phyloP scores from a whole-genome alignment of 1,140 invertebrate species.

The Pollicipes pollicipes region DNA sequence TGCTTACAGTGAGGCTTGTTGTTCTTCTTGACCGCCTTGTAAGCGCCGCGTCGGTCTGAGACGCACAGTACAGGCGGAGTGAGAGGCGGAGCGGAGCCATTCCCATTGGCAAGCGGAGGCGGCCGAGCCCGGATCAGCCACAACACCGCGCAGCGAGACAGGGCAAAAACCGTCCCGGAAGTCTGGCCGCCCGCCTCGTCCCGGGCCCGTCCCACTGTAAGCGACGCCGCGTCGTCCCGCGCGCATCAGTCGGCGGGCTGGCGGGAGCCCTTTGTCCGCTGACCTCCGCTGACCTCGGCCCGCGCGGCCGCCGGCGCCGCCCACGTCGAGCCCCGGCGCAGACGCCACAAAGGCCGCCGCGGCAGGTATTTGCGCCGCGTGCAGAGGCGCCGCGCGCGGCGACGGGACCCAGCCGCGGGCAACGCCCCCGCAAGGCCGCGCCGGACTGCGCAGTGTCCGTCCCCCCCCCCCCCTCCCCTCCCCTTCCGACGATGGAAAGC shows the following conservation, averaged over 20 bases:
- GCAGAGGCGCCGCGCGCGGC: too few species aligned
- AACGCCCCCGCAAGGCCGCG: background rate
- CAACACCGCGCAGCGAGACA: background rate
- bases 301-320: too few species aligned
- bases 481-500: too few species aligned
- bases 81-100: background rate
- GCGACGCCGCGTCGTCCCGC: background rate
- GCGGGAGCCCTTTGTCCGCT: background rate
- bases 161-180: background rate
- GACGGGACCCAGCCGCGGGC: background rate
- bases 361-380: too few species aligned
- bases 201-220: background rate
- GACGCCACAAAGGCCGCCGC: background rate
- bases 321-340: background rate
- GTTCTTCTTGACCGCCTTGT: background rate
- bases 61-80: background rate
- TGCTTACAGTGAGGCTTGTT: slow-evolving; percentile 1
- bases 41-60: background rate
- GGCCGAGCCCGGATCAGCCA: background rate
- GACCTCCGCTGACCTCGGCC: background rate
- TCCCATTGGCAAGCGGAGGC: background rate
- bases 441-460: background rate
- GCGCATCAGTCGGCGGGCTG: too few species aligned
- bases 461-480: too few species aligned
- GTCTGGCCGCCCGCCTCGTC: too few species aligned